phyloP scores from a whole-genome alignment of 2,113 vertebrate species.

The Ctenodactylus gundi region DNA sequence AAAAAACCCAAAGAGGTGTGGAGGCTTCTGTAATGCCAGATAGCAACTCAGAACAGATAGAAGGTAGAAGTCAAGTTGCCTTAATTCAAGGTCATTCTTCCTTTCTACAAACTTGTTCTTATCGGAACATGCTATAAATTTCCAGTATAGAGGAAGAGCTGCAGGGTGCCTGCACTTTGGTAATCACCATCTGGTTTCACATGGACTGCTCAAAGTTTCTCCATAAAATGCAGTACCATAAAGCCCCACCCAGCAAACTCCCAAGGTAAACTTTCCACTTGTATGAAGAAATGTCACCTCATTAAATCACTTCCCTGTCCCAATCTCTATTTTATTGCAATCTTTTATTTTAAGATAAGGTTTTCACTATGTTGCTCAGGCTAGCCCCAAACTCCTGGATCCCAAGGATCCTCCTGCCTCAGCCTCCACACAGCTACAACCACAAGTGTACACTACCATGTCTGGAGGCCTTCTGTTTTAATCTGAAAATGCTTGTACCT shows the following conservation, averaged over 20 bases:
- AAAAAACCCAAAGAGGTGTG: neutral
- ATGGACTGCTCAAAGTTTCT: slow-evolving; percentile 17
- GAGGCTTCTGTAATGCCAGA: neutral
- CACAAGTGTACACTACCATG: no score
- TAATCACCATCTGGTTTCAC: neutral
- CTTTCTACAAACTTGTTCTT: neutral
- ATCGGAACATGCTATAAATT: neutral
- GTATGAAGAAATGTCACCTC: neutral
- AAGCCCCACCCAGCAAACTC: neutral
- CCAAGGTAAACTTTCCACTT: neutral
- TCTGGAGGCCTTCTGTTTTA: neutral
- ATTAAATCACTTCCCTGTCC: neutral
- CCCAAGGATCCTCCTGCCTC: neutral
- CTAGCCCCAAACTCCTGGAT: neutral
- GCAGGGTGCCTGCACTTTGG: neutral
- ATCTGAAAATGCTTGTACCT: neutral
- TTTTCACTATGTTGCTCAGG: neutral
- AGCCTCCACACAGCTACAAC: no score
- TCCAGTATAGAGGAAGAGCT: neutral
- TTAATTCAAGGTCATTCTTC: neutral
- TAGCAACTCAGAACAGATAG: neutral
- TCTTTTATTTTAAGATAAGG: neutral
- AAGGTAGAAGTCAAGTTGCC: neutral
- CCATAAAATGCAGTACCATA: neutral
- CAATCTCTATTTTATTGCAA: neutral